Evolutionary conservation across 2,113 vertebrate genomes (phyloP).

Genomic region (Trinectes maculatus): DNA sequence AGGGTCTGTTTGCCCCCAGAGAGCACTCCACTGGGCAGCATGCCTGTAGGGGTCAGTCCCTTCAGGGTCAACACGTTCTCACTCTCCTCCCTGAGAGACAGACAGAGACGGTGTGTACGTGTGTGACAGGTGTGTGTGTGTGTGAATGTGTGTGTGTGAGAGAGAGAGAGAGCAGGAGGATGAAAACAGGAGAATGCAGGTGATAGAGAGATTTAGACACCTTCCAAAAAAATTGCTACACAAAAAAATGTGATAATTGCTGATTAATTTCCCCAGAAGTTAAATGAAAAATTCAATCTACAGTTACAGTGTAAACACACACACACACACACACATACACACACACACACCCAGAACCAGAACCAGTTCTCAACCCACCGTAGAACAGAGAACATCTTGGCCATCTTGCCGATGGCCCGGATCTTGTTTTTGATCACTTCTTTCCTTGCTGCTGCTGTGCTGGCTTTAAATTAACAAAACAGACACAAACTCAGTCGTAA

Average conservation of each 20-base stretch:
- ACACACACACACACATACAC: not conserved
- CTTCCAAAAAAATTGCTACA: conserved; percentile 22
- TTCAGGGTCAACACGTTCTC: conserved; percentile 88
- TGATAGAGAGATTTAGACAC: conserved; percentile 45
- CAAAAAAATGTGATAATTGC: not conserved
- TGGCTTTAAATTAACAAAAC: conserved; percentile 71
- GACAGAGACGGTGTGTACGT: conserved; percentile 6
- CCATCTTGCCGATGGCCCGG: conserved; percentile 86
- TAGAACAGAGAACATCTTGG: conserved; percentile 86
- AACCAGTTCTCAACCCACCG: conserved; percentile 66
- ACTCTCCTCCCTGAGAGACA: conserved; percentile 83
- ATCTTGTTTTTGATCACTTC: conserved; percentile 88
- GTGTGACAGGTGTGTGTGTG: not conserved
- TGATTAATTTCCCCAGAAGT: not conserved
- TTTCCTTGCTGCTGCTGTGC: conserved; percentile 85
- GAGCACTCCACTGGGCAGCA: conserved; percentile 86
- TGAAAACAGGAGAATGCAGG: conserved; percentile 16
- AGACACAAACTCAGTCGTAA: not conserved
- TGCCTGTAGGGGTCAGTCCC: conserved; percentile 86
- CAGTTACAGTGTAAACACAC: not conserved
- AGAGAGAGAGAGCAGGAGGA: conserved; percentile 13
- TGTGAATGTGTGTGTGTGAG: conserved; percentile 25
- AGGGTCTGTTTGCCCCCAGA: conserved; percentile 86
- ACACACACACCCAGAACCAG: not conserved
- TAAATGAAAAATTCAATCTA: not conserved